These are phyloP conservation scores for Symphodus melops DNA, from an alignment of 2,113 vertebrate species.

Conservation along the genomic window DNA sequence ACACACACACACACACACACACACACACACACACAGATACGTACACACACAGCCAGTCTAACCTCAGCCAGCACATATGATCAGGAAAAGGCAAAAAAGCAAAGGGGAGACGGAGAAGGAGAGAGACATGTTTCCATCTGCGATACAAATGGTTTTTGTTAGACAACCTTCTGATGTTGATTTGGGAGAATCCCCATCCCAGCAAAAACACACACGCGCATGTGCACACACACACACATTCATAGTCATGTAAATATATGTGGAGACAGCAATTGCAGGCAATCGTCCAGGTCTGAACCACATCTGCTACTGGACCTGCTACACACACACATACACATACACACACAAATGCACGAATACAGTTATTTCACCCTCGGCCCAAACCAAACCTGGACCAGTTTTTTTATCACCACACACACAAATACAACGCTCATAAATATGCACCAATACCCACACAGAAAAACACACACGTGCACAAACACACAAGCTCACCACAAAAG, in stretches of 20 bases:
- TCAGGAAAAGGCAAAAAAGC: conserved; percentile 70
- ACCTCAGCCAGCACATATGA: conserved; percentile 77
- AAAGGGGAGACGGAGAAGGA: conserved; percentile 42
- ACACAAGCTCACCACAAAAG: conserved; percentile 73
- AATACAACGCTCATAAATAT: conserved; percentile 51
- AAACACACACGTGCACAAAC: conserved; percentile 42
- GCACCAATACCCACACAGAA: conserved; percentile 35
- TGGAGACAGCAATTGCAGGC: conserved; percentile 76
- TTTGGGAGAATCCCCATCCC: conserved; percentile 80
- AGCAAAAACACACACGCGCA: conserved; percentile 24
- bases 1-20: conserved; percentile 51
- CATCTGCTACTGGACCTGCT: conserved; percentile 81
- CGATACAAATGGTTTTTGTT: conserved; percentile 84
- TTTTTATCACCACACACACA: conserved; percentile 59
- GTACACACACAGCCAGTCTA: conserved; percentile 10
- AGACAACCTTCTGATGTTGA: conserved; percentile 81
- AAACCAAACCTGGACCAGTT: conserved; percentile 66
- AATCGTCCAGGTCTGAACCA: conserved; percentile 76
- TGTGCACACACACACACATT: conserved; percentile 31
- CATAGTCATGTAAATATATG: conserved; percentile 74
- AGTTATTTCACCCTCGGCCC: conserved; percentile 55
- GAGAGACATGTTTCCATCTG: conserved; percentile 82
- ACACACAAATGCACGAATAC: conserved; percentile 26
- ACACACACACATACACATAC: conserved; percentile 49
- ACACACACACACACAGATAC: conserved; percentile 17